Evolutionary conservation across 2,888 invertebrate species (phyloP).

Genomic region (Atrina japonica): DNA sequence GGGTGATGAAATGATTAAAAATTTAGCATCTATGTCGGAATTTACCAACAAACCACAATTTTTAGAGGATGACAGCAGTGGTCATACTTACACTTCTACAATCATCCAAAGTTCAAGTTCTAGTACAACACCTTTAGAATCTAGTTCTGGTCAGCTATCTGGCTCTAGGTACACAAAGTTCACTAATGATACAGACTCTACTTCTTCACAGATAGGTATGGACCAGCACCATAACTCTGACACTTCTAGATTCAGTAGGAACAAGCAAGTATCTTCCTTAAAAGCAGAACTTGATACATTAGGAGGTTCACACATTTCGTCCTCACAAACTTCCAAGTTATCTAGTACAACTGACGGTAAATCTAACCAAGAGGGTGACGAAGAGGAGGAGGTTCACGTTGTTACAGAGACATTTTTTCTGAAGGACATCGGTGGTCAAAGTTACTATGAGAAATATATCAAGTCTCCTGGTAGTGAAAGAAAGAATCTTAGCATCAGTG

Average conservation of each 20-base stretch:
- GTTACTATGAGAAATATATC: slow-evolving; percentile 44
- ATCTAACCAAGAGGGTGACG: slow-evolving; percentile 3
- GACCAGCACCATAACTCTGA: too few species aligned
- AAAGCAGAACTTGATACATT: not conserved
- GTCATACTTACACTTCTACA: slow-evolving; percentile 6
- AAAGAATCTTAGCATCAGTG: not conserved
- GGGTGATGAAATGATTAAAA: slow-evolving; percentile 45
- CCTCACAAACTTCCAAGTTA: slow-evolving; percentile 5
- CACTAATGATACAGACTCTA: too few species aligned
- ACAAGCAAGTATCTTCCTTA: not conserved
- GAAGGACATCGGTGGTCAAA: slow-evolving; percentile 35
- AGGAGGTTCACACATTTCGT: not conserved
- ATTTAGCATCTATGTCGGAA: not conserved
- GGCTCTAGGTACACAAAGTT: too few species aligned
- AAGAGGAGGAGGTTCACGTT: slow-evolving; percentile 25
- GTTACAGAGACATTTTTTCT: slow-evolving; percentile 33
- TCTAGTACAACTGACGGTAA: not conserved
- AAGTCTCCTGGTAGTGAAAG: slow-evolving; percentile 30
- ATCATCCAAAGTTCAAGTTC: slow-evolving; percentile 16
- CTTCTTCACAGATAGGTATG: too few species aligned
- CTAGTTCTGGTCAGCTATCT: not conserved
- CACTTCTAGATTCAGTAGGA: too few species aligned
- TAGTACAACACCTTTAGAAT: not conserved
- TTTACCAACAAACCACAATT: slow-evolving; percentile 1
- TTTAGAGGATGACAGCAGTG: not conserved